Conservation (phyloP, 35 echinoderm and acorn worm genomes). For the Hemicentrotus pulcherrimus region DNA sequence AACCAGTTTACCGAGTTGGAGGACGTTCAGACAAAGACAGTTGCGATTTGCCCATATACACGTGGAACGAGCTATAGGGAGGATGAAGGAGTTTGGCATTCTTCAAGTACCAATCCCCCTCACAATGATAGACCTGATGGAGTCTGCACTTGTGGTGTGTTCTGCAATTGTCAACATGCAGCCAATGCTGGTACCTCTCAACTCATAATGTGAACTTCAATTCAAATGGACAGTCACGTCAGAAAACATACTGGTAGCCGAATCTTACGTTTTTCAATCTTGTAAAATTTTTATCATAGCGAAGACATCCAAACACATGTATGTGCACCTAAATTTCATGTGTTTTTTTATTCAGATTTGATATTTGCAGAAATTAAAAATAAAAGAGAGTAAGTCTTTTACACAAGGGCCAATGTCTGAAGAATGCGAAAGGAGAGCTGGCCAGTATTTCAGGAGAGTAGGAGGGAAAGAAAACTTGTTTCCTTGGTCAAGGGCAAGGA, state of each 20-base stretch:
- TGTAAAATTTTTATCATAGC: too few species aligned
- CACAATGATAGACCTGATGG: constrained; percentile 79
- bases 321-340: too few species aligned
- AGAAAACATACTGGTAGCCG: background rate
- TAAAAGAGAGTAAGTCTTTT: too few species aligned
- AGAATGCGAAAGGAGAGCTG: too few species aligned
- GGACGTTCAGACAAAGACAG: constrained; percentile 64
- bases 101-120: constrained; percentile 76
- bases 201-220: constrained; percentile 15
- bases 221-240: background rate
- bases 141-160: constrained; percentile 73
- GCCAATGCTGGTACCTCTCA: constrained; percentile 66
- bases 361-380: too few species aligned
- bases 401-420: too few species aligned
- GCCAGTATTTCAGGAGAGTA: too few species aligned
- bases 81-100: constrained; percentile 74
- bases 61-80: constrained; percentile 78
- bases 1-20: constrained; percentile 65
- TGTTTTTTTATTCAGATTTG: too few species aligned
- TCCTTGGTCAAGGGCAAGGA: too few species aligned
- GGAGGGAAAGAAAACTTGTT: too few species aligned
- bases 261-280: background rate
- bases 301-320: too few species aligned
- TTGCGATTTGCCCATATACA: constrained; percentile 80
- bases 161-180: constrained; percentile 75